Conservation (phyloP, 2,888 invertebrate species). For the Lamellibrachia satsuma region DNA sequence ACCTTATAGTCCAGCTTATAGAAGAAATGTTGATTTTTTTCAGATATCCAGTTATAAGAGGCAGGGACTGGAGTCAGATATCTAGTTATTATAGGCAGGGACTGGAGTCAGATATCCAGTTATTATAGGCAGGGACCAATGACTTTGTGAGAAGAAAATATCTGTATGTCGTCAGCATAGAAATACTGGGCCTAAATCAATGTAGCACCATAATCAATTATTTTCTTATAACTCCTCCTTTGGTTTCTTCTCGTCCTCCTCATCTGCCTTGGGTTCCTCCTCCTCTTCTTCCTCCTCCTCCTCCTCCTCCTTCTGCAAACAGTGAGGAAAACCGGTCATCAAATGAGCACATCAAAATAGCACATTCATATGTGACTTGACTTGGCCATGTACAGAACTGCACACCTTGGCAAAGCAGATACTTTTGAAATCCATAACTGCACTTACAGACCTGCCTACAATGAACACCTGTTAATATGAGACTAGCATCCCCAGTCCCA, state of each 20-base stretch:
- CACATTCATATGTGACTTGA: not conserved
- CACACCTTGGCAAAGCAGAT: not conserved
- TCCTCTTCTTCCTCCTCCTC: conserved; percentile 27
- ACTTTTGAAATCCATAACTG: not conserved
- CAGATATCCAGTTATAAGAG: not conserved
- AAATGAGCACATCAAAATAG: not conserved
- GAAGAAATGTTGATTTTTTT: not conserved
- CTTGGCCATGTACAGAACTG: not conserved
- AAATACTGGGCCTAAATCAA: conserved; percentile 10
- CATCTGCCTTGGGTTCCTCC: conserved; percentile 23
- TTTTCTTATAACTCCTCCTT: conserved; percentile 5
- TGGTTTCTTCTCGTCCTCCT: conserved; percentile 22
- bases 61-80: not conserved
- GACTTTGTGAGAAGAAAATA: not conserved
- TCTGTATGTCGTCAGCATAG: not conserved
- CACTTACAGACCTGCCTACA: not conserved
- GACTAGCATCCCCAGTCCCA: too few relatives aligned
- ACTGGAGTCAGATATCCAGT: too few relatives aligned
- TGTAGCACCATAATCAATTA: conserved; percentile 14
- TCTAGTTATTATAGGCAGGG: not conserved
- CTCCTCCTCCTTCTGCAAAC: conserved; percentile 23
- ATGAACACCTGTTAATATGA: too few relatives aligned
- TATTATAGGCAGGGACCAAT: not conserved
- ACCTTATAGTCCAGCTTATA: not conserved
- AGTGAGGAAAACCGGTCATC: not conserved